Conservation (phyloP, 2,888 invertebrate genomes). For the Horisme vitalbata region DNA sequence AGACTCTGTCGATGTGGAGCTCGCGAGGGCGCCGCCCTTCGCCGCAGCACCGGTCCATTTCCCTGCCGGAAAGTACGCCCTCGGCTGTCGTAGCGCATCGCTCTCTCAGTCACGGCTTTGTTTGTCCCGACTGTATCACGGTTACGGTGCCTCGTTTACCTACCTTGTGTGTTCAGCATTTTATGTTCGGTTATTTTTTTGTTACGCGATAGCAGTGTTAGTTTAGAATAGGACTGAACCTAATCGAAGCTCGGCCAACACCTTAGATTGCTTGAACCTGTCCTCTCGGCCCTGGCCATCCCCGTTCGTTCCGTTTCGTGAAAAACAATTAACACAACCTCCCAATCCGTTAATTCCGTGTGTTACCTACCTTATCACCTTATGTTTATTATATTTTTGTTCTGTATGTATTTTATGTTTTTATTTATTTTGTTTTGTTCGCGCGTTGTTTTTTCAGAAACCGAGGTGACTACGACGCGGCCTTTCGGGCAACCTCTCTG, state of each 20-base stretch:
- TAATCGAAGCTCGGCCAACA: slow-evolving; percentile 72
- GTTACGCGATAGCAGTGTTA: slow-evolving; percentile 75
- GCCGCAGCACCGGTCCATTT: slow-evolving; percentile 91
- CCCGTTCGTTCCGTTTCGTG: slow-evolving; percentile 18
- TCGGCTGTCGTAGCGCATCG: slow-evolving; percentile 69
- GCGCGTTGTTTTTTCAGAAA: slow-evolving; percentile 73
- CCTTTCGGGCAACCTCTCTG: slow-evolving; percentile 92
- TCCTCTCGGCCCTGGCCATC: slow-evolving; percentile 55
- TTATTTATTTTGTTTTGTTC: slow-evolving; percentile 70
- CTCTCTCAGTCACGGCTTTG: slow-evolving; percentile 76
- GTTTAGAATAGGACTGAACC: slow-evolving; percentile 66
- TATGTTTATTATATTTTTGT: slow-evolving; percentile 40
- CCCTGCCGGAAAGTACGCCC: slow-evolving; percentile 92
- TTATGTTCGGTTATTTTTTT: slow-evolving; percentile 56
- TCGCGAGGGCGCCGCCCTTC: slow-evolving; percentile 86
- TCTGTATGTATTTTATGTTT: slow-evolving; percentile 47
- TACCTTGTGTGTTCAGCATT: slow-evolving; percentile 68
- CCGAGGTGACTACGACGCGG: slow-evolving; percentile 84
- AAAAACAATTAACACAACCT: slow-evolving; percentile 13
- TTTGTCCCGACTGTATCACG: slow-evolving; percentile 71
- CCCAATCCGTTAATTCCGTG: slow-evolving; percentile 11
- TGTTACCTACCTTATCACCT: slow-evolving; percentile 37
- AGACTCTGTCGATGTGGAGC: slow-evolving; percentile 90
- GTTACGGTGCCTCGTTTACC: slow-evolving; percentile 69
- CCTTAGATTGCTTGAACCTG: slow-evolving; percentile 70